phyloP scores from a whole-genome alignment of 2,797 vertebrate species.

The Microctenopoma steveboyesi region DNA sequence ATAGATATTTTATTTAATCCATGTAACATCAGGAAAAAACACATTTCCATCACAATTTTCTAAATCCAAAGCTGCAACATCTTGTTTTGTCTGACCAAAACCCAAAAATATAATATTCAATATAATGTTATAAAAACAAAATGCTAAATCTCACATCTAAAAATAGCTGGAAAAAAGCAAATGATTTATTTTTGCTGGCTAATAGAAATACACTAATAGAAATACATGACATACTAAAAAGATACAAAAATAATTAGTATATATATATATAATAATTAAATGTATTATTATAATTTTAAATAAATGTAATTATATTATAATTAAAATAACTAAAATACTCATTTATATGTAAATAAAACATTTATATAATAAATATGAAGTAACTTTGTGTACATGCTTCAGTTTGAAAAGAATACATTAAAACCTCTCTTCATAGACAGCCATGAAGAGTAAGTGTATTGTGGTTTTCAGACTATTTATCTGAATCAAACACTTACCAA shows the following conservation, averaged over 20 bases:
- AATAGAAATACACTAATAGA: background rate
- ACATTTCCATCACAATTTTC: background rate
- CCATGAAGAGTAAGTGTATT: background rate
- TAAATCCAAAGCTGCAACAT: no score
- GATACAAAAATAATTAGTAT: no score
- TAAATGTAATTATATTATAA: no score
- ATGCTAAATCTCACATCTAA: background rate
- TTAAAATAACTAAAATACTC: no score
- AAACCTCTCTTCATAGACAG: constrained; percentile 2
- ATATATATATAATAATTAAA: no score
- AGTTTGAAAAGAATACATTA: constrained; percentile 3
- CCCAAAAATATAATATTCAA: background rate
- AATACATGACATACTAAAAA: no score
- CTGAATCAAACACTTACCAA: constrained; percentile 87
- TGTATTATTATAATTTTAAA: no score
- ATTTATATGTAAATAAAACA: no score
- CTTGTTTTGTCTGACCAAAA: no score
- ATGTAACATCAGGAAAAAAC: background rate
- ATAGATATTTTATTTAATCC: background rate
- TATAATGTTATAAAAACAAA: background rate
- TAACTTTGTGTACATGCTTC: constrained; percentile 3
- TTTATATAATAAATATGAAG: no score
- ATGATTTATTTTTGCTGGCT: background rate
- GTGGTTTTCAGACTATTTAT: constrained; percentile 5
- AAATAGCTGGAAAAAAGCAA: background rate